Base-by-base conservation (phyloP, 2,113 vertebrate genomes). In the Leucoraja erinaceus region DNA sequence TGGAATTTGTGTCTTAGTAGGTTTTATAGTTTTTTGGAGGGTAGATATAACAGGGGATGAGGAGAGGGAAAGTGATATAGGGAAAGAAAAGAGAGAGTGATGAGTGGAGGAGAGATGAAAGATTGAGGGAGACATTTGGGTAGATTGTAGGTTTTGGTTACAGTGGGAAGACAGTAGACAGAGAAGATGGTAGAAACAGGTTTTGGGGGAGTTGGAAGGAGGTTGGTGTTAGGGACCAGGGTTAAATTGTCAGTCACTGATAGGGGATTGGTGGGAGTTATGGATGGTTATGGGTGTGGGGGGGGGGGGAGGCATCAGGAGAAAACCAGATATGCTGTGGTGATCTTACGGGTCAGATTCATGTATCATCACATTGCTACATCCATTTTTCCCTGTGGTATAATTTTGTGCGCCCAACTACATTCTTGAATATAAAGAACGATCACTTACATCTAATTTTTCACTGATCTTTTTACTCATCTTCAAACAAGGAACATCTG, bases 401-500 rank as follows among this genome's bases (percentile, higher is more conserved):
- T 38, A 18, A 68, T 38, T 90, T 66, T 70, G 33, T 66, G 0
- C n/a, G 54, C 11, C 22, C 38, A 74, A 38, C 10, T 61, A 38
- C 18, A 63, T 66, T 66, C n/a, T 33, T 86, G 20, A 66, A 66
- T 38, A 22, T 33, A 72, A 72, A 25, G 3, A 47, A 28, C 4
- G 66, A 25, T 70, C 68, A 91, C 90, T 91, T 91, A 91, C 90
- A 54, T 91, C 90, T 74, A 68, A 91, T 72, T 91, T 91, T 47
- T 91, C 90, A 72, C 90, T 91, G 66, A 91, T 91, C 90, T 91
- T 91, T 91, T 91, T 91, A 91, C 68, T 91, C 54, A 38, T 91
- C 90, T 72, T 91, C 90, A 72, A 91, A 72, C 38, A 25, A 70
- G 63, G 66, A 47, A 25, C 90, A 91, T 91, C 90, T 91, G 90